These are phyloP conservation scores for Pectinophora gossypiella DNA, from an alignment of 1,140 invertebrate genomes.

Conservation along the genomic window DNA sequence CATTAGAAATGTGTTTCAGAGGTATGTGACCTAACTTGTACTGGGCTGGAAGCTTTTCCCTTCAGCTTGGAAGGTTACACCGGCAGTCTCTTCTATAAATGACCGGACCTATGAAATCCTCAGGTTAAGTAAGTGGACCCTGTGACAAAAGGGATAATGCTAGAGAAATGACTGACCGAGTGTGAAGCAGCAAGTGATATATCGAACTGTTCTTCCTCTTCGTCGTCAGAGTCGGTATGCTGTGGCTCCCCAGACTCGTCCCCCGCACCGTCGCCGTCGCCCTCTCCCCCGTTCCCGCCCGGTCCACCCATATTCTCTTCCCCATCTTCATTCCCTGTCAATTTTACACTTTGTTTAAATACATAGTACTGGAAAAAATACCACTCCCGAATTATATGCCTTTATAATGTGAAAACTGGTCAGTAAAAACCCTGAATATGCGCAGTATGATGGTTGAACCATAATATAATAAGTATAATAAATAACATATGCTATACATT, in stretches of 20 bases:
- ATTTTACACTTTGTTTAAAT: too few species aligned
- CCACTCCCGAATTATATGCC: neutral
- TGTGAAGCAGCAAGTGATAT: slow-evolving; percentile 71
- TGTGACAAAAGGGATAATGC: too few species aligned
- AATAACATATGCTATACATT: too few species aligned
- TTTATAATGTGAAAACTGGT: neutral
- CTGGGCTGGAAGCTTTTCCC: too few species aligned
- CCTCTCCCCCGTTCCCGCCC: neutral
- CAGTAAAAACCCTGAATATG: neutral
- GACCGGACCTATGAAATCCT: too few species aligned
- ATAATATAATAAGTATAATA: neutral
- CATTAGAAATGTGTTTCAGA: too few species aligned
- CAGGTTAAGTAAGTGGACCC: too few species aligned
- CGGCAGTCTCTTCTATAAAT: too few species aligned
- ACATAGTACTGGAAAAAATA: too few species aligned
- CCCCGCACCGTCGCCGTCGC: slow-evolving; percentile 12
- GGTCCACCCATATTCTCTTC: neutral
- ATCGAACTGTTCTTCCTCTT: slow-evolving; percentile 60
- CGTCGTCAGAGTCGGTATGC: slow-evolving; percentile 18
- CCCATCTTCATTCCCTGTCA: neutral
- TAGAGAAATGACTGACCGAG: slow-evolving; percentile 73
- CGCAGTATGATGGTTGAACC: neutral
- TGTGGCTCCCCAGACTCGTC: slow-evolving; percentile 8
- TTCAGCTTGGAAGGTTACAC: too few species aligned
- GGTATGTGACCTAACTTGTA: too few species aligned